phyloP scores from a whole-genome alignment of 2,888 invertebrate genomes.

The Danaus chrysippus region DNA sequence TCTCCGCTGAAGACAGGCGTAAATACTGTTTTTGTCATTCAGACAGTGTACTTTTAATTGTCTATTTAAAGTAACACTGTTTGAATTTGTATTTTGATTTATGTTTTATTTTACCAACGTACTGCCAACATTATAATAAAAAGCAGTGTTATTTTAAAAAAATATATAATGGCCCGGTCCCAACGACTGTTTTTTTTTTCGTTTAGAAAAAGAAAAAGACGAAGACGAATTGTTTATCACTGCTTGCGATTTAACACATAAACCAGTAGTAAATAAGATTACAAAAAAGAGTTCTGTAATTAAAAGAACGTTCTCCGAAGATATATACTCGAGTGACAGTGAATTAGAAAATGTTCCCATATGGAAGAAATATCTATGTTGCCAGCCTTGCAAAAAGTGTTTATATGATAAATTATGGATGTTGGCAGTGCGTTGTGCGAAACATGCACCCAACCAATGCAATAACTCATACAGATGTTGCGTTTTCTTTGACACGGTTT shows the following conservation, averaged over 20 bases:
- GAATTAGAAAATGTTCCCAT: slow-evolving; percentile 30
- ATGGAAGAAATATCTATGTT: slow-evolving; percentile 54
- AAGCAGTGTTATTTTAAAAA: slow-evolving; percentile 57
- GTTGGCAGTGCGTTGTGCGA: slow-evolving; percentile 66
- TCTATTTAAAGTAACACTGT: slow-evolving; percentile 57
- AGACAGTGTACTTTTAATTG: slow-evolving; percentile 30
- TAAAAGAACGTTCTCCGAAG: slow-evolving; percentile 42
- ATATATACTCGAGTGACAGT: slow-evolving; percentile 30
- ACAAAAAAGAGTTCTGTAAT: slow-evolving; percentile 53
- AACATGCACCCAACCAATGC: slow-evolving; percentile 45
- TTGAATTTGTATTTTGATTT: slow-evolving; percentile 40
- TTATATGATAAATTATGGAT: slow-evolving; percentile 50
- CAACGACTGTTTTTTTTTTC: slow-evolving; percentile 26
- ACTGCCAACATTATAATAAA: slow-evolving; percentile 41
- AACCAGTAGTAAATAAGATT: slow-evolving; percentile 38
- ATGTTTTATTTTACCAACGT: slow-evolving; percentile 48
- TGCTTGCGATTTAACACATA: slow-evolving; percentile 55
- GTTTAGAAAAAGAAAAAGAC: slow-evolving; percentile 47
- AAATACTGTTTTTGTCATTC: slow-evolving; percentile 3
- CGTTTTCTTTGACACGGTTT: slow-evolving; percentile 54
- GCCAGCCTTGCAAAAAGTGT: slow-evolving; percentile 41
- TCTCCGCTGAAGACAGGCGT: too few species aligned
- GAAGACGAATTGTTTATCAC: slow-evolving; percentile 56
- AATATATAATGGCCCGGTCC: slow-evolving; percentile 9
- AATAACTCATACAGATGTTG: slow-evolving; percentile 45